Conservation (phyloP, 92 coral and sea anemone genomes). For the Chrysogorgia sp. region DNA sequence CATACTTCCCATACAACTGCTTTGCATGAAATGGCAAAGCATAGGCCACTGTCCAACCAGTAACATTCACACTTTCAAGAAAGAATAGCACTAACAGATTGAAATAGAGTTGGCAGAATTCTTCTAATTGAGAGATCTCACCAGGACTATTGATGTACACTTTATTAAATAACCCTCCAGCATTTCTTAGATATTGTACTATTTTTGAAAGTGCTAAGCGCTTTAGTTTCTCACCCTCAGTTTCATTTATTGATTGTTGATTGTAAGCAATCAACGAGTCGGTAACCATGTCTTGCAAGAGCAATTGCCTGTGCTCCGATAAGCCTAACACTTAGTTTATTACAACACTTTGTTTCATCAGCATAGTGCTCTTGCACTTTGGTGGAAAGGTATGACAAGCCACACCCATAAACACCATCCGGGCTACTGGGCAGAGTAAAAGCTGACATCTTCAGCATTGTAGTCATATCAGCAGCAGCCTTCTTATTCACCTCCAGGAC, state of each 20-base stretch:
- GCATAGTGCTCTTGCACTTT: slow-evolving; percentile 40
- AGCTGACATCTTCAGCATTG: background rate
- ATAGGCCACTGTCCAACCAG: slow-evolving; percentile 68
- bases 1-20: slow-evolving; percentile 12
- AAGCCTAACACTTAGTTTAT: slow-evolving; percentile 55
- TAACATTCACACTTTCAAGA: slow-evolving; percentile 44
- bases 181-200: too few relatives aligned
- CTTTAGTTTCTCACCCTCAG: slow-evolving; percentile 40
- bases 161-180: slow-evolving; percentile 58
- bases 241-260: slow-evolving; percentile 27
- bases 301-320: slow-evolving; percentile 68
- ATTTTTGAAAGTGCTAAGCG: slow-evolving; percentile 38
- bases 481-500: background rate
- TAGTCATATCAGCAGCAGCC: background rate
- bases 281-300: slow-evolving; percentile 56
- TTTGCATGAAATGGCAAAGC: slow-evolving; percentile 65
- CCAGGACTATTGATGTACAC: slow-evolving; percentile 32
- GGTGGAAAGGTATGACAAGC: slow-evolving; percentile 46
- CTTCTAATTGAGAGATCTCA: slow-evolving; percentile 30
- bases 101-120: too few relatives aligned
- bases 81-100: background rate
- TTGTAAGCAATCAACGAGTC: slow-evolving; percentile 44
- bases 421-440: background rate
- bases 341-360: slow-evolving; percentile 48
- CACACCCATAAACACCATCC: slow-evolving; percentile 32